Conservation (phyloP, 1,140 invertebrate genomes). For the Nasonia longicornis region DNA sequence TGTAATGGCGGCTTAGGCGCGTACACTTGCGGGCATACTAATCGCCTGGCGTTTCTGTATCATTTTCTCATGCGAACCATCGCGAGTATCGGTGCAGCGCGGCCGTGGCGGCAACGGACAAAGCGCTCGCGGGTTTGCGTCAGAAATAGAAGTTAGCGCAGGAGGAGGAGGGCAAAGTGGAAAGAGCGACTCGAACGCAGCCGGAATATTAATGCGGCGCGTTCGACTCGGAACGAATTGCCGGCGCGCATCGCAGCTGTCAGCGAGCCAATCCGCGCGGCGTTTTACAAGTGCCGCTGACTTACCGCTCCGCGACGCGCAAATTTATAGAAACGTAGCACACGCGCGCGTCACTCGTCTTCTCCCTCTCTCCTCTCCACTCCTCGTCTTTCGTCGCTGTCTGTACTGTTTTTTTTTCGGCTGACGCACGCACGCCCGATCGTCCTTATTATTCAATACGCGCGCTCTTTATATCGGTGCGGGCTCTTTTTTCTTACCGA, state of each 20-base stretch:
- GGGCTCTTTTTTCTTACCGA: background rate
- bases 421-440: conserved; percentile 19
- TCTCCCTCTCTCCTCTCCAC: background rate
- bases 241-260: conserved; percentile 47
- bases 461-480: background rate
- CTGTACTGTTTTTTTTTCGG: background rate
- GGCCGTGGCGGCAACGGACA: conserved; percentile 11
- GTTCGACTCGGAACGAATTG: conserved; percentile 54
- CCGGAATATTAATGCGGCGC: conserved; percentile 54
- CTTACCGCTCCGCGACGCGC: conserved; percentile 21
- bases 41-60: background rate
- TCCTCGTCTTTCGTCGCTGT: background rate
- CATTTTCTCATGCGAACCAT: background rate
- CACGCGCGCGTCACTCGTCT: conserved; percentile 13
- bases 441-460: conserved; percentile 35
- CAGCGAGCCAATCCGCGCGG: conserved; percentile 50
- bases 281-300: conserved; percentile 37
- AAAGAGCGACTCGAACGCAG: conserved; percentile 41
- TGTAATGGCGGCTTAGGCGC: background rate
- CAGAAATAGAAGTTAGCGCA: conserved; percentile 28
- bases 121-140: conserved; percentile 19
- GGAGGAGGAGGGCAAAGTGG: conserved; percentile 8
- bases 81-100: conserved; percentile 2
- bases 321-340: conserved; percentile 47
- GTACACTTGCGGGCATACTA: background rate